Evolutionary conservation across 2,888 invertebrate species (phyloP).

Genomic region (Stictocephala bisonia): DNA sequence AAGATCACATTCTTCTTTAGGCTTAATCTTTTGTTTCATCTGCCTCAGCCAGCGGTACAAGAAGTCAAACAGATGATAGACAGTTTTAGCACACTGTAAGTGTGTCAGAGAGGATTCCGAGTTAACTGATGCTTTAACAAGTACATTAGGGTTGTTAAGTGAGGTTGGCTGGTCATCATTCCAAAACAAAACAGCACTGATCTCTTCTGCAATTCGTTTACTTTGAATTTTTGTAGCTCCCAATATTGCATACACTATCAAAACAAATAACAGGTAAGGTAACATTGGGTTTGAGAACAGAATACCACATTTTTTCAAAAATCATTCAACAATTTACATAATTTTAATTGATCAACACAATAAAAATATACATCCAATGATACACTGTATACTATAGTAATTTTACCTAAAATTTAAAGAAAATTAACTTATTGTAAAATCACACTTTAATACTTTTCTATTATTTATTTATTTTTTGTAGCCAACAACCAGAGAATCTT

Average conservation of each 20-base stretch:
- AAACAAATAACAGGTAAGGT: no score
- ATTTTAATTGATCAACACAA: no score
- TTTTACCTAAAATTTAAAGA: no score
- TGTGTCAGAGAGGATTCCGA: constrained; percentile 32
- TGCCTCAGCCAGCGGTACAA: constrained; percentile 76
- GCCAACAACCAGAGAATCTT: no score
- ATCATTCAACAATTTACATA: no score
- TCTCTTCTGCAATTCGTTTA: constrained; percentile 69
- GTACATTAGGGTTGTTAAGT: neutral
- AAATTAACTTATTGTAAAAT: no score
- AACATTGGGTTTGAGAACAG: no score
- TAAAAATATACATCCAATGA: no score
- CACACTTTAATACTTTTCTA: no score
- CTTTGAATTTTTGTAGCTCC: constrained; percentile 64
- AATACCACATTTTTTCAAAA: no score
- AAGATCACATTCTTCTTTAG: neutral
- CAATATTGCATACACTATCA: constrained; percentile 65
- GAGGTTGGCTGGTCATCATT: constrained; percentile 30
- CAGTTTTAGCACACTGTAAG: constrained; percentile 59
- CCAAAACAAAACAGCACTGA: constrained; percentile 66
- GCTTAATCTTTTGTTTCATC: constrained; percentile 27
- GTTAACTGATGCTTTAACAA: neutral
- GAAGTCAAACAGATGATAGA: constrained; percentile 81
- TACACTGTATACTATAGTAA: no score
- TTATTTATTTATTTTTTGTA: no score